Evolutionary conservation across 2,113 vertebrate species (phyloP).

Genomic region (Boleophthalmus pectinirostris): DNA sequence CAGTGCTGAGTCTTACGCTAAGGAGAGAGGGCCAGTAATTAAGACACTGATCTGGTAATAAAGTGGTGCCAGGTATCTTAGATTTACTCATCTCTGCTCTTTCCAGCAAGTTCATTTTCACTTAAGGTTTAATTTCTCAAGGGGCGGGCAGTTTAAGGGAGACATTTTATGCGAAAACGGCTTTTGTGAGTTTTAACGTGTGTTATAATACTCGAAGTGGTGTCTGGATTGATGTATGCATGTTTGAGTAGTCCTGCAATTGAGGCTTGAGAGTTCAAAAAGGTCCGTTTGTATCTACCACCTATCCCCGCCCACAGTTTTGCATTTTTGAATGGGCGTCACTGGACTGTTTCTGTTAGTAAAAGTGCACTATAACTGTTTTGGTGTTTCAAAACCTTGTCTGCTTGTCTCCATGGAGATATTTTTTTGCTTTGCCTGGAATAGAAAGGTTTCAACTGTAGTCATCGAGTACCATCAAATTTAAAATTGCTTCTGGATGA

Average conservation of each 20-base stretch:
- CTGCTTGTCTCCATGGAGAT: too few relatives aligned
- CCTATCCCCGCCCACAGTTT: too few relatives aligned
- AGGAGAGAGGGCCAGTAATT: constrained; percentile 51
- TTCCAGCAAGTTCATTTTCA: constrained; percentile 1
- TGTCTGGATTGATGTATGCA: neutral
- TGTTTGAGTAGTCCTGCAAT: neutral
- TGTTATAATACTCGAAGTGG: neutral
- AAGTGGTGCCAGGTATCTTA: constrained; percentile 53
- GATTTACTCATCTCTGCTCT: constrained; percentile 29
- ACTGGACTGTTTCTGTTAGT: too few relatives aligned
- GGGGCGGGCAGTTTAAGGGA: constrained; percentile 13
- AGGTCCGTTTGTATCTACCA: neutral
- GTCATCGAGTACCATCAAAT: too few relatives aligned
- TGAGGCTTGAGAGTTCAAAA: neutral
- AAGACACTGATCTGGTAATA: constrained; percentile 67
- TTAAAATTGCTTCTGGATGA: too few relatives aligned
- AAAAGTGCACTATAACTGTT: too few relatives aligned
- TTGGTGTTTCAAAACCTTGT: too few relatives aligned
- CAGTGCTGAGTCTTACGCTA: constrained; percentile 52
- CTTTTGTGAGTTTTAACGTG: too few relatives aligned
- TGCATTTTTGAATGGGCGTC: too few relatives aligned
- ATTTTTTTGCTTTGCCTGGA: too few relatives aligned
- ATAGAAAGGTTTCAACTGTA: too few relatives aligned
- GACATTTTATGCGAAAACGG: neutral
- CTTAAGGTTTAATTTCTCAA: neutral